Base-by-base conservation (phyloP, 2,888 invertebrate species). In the Dicyrtoma fusca region DNA sequence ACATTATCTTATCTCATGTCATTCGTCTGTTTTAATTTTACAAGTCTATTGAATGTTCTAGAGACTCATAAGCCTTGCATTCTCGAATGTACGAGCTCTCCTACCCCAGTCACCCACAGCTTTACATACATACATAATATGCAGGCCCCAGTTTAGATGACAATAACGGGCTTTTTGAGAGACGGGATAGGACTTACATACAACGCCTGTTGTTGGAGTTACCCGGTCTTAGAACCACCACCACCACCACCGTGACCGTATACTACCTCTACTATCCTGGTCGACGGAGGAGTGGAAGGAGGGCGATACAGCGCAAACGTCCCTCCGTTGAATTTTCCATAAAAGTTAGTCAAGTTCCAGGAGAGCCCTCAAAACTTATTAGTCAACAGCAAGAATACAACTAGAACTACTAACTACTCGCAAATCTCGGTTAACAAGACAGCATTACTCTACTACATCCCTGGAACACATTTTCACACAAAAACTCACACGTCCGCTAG, bases 291-390 rank as follows among this genome's bases (percentile, higher is more conserved):
- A n/a, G 55, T 19, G 14, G 25, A 53, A 53, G 42, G 53, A 26
- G 34, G 51, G 21, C 66, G 53, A 66, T 14, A 66, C 66, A 59
- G 69, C 69, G 69, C 69, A 69, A 69, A 61, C 69, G 69, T 69
- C 69, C 51, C 51, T 21, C 69, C 49, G 44, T 34, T 49, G 42
- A 47, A 51, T 69, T 61, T 62, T 51, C 49, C 61, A 69, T 69
- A 69, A 47, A 69, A 69, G 69, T 69, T 69, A 61, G 69, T 26
- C 62, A 69, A 49, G 69, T 42, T 49, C 34, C 61, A 25, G 21
- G 11, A 49, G 47, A 69, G 26, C 62, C 34, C 62, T 69, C 69
- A 69, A 69, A 61, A 61, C 62, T 59, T 61, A 69, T 69, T 69
- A 62, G 69, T 66, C 66, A 51, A 66, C 66, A 66, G 53, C 53